Evolutionary conservation across 2,797 vertebrate genomes (phyloP).

Genomic region (Coendou prehensilis): DNA sequence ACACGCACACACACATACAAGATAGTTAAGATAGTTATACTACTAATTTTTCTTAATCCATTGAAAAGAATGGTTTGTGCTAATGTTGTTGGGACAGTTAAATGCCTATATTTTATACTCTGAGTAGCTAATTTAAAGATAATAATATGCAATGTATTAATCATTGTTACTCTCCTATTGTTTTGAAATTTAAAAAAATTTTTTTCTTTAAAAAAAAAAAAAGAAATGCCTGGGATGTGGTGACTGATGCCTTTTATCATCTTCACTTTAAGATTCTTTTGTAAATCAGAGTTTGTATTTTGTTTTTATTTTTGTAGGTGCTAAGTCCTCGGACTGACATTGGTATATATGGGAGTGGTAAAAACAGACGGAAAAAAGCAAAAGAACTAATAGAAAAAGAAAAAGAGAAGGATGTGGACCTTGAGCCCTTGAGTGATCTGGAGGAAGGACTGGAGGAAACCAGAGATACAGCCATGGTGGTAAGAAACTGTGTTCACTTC

Average conservation of each 20-base stretch:
- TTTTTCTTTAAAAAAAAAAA: neutral
- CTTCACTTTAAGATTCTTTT: slow-evolving; percentile 41
- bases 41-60: neutral
- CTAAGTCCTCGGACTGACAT: slow-evolving; percentile 97
- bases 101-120: neutral
- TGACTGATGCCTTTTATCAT: slow-evolving; percentile 41
- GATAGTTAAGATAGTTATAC: neutral
- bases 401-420: slow-evolving; percentile 93
- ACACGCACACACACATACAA: no score
- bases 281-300: slow-evolving; percentile 31
- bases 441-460: slow-evolving; percentile 95
- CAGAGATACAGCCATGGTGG: slow-evolving; percentile 95
- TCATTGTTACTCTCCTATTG: neutral
- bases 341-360: slow-evolving; percentile 97
- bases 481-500: slow-evolving; percentile 83
- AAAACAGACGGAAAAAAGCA: slow-evolving; percentile 95
- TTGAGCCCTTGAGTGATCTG: slow-evolving; percentile 94
- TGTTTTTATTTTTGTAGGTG: slow-evolving; percentile 89
- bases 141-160: neutral
- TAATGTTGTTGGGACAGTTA: neutral
- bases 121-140: neutral
- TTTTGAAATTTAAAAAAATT: neutral
- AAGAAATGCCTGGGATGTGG: neutral
- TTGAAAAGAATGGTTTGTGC: neutral
- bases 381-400: slow-evolving; percentile 98